Evolutionary conservation across 2,797 vertebrate species (phyloP).

Genomic region (Ciconia nigra): DNA sequence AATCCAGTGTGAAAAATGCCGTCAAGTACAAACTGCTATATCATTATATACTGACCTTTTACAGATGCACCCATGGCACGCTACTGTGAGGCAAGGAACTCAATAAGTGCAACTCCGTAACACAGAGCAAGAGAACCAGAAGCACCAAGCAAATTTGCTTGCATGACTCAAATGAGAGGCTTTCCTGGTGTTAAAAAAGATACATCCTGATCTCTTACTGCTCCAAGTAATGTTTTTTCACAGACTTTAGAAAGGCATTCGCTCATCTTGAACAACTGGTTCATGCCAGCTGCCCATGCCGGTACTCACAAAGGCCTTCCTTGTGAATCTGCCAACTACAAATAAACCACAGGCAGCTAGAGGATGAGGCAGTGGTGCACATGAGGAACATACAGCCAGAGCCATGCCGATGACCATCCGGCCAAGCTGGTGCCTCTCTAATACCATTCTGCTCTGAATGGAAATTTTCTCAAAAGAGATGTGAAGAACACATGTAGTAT

Average conservation of each 20-base stretch:
- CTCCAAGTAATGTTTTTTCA: neutral
- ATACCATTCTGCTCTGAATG: neutral
- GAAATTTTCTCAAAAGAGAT: neutral
- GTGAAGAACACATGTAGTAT: neutral
- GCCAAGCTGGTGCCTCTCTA: neutral
- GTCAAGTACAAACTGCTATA: constrained; percentile 14
- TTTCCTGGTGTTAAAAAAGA: neutral
- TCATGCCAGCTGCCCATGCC: neutral
- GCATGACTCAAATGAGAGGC: neutral
- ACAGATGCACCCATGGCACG: neutral
- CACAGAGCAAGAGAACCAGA: neutral
- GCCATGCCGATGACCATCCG: accelerated
- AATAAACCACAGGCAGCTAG: neutral
- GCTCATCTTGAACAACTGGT: neutral
- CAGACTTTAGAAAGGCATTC: neutral
- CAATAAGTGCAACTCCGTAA: neutral
- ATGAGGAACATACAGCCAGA: neutral
- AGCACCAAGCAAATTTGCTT: neutral
- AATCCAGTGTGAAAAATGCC: constrained; percentile 50
- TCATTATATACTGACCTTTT: constrained; percentile 64
- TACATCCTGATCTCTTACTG: neutral
- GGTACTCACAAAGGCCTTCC: neutral
- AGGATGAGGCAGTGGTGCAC: neutral
- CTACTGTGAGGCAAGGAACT: neutral
- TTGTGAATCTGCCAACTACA: neutral